Evolutionary conservation across 1,140 invertebrate genomes (phyloP).

Genomic region (Homarus americanus): DNA sequence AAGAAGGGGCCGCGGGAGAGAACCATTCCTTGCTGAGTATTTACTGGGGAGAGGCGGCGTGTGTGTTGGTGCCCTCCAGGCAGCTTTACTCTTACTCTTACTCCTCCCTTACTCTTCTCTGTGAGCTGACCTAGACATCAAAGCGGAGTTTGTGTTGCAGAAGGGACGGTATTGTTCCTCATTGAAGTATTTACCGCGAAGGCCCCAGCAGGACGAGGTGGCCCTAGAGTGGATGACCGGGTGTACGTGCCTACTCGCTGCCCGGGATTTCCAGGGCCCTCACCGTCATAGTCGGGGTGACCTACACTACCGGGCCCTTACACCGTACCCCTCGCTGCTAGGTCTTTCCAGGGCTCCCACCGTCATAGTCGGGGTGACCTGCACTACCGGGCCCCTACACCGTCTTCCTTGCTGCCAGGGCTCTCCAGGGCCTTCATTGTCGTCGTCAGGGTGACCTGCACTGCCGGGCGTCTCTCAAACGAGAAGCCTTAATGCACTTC

Average conservation of each 20-base stretch:
- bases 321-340: background rate
- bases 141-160: slow-evolving; percentile 45
- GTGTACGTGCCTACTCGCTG: background rate
- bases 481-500: too few species aligned
- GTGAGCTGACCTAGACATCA: slow-evolving; percentile 53
- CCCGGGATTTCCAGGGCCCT: background rate
- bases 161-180: slow-evolving; percentile 31
- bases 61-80: slow-evolving; percentile 6
- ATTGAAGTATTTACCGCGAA: slow-evolving; percentile 53
- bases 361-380: background rate
- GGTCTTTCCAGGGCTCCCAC: too few species aligned
- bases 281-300: background rate
- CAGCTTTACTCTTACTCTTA: slow-evolving; percentile 1
- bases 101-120: slow-evolving; percentile 12
- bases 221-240: background rate
- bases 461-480: too few species aligned
- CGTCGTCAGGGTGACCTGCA: background rate
- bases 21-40: slow-evolving; percentile 42
- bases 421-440: background rate
- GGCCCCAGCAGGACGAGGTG: background rate
- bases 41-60: slow-evolving; percentile 48
- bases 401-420: background rate
- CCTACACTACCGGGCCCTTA: background rate
- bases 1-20: slow-evolving; percentile 48
- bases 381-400: too few species aligned